Evolutionary conservation across 2,888 invertebrate species (phyloP), one percentile per base, ranked within the genome.

Genomic region (Oxytorus armatus): DNA sequence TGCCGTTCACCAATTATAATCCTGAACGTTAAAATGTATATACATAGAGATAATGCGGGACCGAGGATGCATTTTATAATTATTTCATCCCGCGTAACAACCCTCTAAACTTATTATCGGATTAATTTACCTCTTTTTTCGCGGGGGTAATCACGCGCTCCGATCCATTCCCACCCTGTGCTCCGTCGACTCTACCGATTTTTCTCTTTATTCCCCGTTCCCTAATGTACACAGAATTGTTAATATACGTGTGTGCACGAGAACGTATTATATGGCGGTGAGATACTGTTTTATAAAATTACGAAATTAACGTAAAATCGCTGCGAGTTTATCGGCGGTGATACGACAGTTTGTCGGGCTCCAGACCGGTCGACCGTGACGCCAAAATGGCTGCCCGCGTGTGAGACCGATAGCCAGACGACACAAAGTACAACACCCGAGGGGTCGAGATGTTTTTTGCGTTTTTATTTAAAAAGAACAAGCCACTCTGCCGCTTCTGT

Each of bases 31-130:
- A 1, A 7, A 8, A 5, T 55, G 33, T 42, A 39, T 68, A 47
- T 39, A 44, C 42, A 7, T 16, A 33, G 33, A 57, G 33, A 21
- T 36, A 59, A 29, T 33, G 29, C 11, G 25, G 49, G 69, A 57
- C 77, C 74, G 69, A 65, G 69, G 47, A 77, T 81, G 77, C 81
- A 77, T 81, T 81, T 81, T 77, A 81, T 81, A 80, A 80, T 80
- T 70, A 81, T 77, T 81, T 81, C 65, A 77, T 65, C 69, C 81
- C 55, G 65, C 77, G 63, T 66, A 81, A 81, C 49, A 74, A 70
- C 77, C 74, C 23, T 70, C 33, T n/a, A 69, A 73, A 81, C 81
- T 81, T 79, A 76, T 79, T 70, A 81, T 77, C 81, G 74, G 81
- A 81, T 81, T 81, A 77, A 81, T 77, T 74, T 81, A 49, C 77